Percentiles rank a stretch among this genome's conserved stretches.
phyloP scores from a whole-genome alignment of 1,140 invertebrate genomes.

The Drosophila busckii region DNA sequence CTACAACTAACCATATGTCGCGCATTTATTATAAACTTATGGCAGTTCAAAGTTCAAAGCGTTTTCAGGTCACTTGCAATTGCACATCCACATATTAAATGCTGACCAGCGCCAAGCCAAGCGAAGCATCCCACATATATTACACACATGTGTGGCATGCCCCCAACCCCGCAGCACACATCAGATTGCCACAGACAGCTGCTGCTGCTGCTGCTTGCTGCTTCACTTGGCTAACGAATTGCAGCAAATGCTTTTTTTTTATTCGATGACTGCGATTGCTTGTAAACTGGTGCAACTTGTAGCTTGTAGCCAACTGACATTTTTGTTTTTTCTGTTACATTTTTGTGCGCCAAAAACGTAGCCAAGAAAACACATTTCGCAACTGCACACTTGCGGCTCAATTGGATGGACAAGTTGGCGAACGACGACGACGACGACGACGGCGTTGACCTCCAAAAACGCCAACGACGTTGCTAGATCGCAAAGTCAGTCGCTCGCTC shows the following conservation, averaged over 20 bases:
- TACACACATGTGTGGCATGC: conserved; percentile 10
- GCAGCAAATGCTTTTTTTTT: conserved; percentile 29
- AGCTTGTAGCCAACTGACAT: conserved; percentile 34
- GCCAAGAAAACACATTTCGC: conserved; percentile 31
- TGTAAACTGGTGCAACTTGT: conserved; percentile 48
- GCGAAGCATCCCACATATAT: conserved; percentile 35
- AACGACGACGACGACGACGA: conserved; percentile 13
- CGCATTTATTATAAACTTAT: too few species aligned
- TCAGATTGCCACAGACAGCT: conserved; percentile 38
- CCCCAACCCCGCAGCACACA: too few species aligned
- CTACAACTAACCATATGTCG: background rate
- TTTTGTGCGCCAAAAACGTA: conserved; percentile 40
- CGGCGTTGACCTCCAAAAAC: conserved; percentile 43
- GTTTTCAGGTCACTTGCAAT: too few species aligned
- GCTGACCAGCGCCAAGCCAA: conserved; percentile 18
- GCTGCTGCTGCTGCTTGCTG: conserved; percentile 22
- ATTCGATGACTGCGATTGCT: conserved; percentile 3
- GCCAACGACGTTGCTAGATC: conserved; percentile 7
- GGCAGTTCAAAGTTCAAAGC: too few species aligned
- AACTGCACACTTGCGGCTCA: too few species aligned
- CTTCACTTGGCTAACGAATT: conserved; percentile 37
- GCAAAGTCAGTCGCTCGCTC: conserved; percentile 24
- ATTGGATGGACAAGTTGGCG: conserved; percentile 47
- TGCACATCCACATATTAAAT: too few species aligned
- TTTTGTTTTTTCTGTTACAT: conserved; percentile 30